Evolutionary conservation across 2,113 vertebrate genomes (phyloP).

Genomic region (Spea bombifrons): DNA sequence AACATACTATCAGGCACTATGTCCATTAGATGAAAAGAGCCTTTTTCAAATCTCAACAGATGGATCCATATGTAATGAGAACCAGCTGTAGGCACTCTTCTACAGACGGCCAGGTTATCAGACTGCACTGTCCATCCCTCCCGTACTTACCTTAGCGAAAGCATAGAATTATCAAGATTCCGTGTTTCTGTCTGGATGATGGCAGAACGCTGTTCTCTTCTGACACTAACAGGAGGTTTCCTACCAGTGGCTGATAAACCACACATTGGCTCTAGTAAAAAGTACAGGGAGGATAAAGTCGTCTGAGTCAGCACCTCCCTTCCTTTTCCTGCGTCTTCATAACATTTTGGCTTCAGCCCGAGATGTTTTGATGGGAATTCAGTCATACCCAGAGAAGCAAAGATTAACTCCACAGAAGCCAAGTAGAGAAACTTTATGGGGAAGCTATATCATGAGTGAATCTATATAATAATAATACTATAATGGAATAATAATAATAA

Average conservation of each 20-base stretch:
- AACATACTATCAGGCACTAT: too few species aligned
- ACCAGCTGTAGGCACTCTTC: neutral
- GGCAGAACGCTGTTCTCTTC: neutral
- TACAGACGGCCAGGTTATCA: neutral
- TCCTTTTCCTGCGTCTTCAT: neutral
- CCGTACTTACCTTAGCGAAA: neutral
- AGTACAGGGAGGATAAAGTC: neutral
- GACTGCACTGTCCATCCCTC: neutral
- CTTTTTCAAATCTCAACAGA: neutral
- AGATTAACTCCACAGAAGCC: neutral
- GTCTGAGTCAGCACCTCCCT: neutral
- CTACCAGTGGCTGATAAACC: neutral
- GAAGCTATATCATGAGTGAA: neutral
- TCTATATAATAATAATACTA: too few species aligned
- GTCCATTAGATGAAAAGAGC: too few species aligned
- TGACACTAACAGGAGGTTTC: slow-evolving; percentile 4
- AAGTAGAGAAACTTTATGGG: neutral
- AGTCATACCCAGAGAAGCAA: neutral
- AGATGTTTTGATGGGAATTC: neutral
- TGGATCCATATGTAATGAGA: neutral
- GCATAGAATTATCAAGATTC: neutral
- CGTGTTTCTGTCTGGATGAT: neutral
- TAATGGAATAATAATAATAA: too few species aligned
- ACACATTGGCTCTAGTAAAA: neutral
- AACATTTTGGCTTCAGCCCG: neutral